Conservation (phyloP, 2,113 vertebrate species). For the Oryzias woworae region DNA sequence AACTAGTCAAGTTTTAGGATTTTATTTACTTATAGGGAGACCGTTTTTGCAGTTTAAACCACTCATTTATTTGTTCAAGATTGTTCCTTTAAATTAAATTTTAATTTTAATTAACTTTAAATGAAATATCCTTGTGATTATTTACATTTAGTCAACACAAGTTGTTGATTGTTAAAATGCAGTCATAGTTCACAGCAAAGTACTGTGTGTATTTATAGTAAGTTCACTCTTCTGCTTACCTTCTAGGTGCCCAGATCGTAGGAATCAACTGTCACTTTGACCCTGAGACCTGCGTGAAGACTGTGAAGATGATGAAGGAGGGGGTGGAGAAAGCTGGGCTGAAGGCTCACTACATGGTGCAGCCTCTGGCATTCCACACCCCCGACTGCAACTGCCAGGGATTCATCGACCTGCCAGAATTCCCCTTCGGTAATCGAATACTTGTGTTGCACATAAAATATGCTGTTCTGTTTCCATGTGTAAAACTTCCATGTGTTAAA, state of each 20-base stretch:
- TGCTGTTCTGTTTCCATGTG: neutral
- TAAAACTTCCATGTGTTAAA: neutral
- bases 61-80: no score
- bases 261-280: conserved; percentile 99
- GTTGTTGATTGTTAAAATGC: no score
- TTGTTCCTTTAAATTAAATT: no score
- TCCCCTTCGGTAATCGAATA: conserved; percentile 88
- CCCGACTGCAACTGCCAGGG: conserved; percentile 94
- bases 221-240: conserved; percentile 1
- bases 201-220: neutral
- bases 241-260: conserved; percentile 87
- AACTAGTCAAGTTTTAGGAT: no score
- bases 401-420: conserved; percentile 95
- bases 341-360: conserved; percentile 91
- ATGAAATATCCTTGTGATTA: no score
- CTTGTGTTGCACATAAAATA: neutral
- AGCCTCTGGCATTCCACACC: conserved; percentile 93
- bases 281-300: conserved; percentile 83
- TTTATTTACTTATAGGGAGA: no score
- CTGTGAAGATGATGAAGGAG: conserved; percentile 92
- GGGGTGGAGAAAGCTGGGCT: conserved; percentile 86
- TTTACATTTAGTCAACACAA: no score
- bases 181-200: conserved; percentile 1
- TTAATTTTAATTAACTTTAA: no score
- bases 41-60: no score